phyloP scores from a whole-genome alignment of 2,888 invertebrate species.

The Caenorhabditis sp. region DNA sequence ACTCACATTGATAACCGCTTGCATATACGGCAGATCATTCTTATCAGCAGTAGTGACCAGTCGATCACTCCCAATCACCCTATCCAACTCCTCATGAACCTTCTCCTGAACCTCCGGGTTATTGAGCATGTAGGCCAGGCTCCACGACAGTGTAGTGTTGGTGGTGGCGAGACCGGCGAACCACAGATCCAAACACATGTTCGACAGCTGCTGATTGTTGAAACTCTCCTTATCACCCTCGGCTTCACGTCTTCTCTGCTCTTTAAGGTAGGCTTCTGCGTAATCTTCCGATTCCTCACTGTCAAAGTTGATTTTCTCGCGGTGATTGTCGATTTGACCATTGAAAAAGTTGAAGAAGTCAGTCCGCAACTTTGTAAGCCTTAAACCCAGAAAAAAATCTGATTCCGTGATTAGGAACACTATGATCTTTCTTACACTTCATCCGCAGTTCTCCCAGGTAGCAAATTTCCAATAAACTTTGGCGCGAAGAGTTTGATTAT shows the following conservation, averaged over 20 bases:
- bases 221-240: constrained; percentile 51
- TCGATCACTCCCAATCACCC: constrained; percentile 67
- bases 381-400: too few species aligned
- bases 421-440: constrained; percentile 12
- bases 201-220: constrained; percentile 41
- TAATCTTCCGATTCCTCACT: constrained; percentile 48
- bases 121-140: constrained; percentile 47
- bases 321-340: constrained; percentile 52
- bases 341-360: constrained; percentile 62
- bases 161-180: constrained; percentile 48
- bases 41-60: constrained; percentile 70
- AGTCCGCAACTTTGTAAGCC: constrained; percentile 40
- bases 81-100: constrained; percentile 68
- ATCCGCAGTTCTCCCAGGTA: constrained; percentile 14
- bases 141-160: constrained; percentile 35
- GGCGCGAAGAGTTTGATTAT: constrained; percentile 15
- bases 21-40: constrained; percentile 62
- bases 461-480: not conserved
- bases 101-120: constrained; percentile 59
- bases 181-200: constrained; percentile 56
- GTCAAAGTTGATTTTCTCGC: constrained; percentile 29
- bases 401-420: too few species aligned
- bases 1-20: constrained; percentile 67
- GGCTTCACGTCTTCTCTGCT: constrained; percentile 47
- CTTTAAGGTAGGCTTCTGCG: constrained; percentile 66